Conservation (phyloP, 2,113 vertebrate species). For the Neoarius graeffei region DNA sequence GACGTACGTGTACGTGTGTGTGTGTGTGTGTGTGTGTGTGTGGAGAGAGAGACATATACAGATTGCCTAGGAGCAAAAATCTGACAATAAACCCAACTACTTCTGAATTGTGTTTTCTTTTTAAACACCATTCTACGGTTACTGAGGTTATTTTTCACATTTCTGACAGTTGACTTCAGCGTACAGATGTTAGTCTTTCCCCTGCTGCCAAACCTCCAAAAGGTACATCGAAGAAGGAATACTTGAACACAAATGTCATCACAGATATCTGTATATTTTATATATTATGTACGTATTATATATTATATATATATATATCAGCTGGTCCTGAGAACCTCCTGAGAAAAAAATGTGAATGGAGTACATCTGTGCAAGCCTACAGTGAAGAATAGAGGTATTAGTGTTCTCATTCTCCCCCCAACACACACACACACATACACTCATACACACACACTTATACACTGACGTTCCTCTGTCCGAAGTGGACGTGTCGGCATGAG, state of each 20-base stretch:
- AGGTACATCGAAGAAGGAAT: background rate
- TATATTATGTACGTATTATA: no score
- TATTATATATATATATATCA: no score
- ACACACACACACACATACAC: background rate
- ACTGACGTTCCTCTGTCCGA: conserved; percentile 37
- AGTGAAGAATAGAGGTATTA: conserved; percentile 1
- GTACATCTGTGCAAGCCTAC: background rate
- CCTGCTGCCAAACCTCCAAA: background rate
- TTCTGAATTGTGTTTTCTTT: conserved; percentile 6
- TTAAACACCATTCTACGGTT: conserved; percentile 4
- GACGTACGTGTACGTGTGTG: conserved; percentile 26
- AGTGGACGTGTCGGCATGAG: conserved; percentile 47
- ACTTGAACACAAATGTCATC: background rate
- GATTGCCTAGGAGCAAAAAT: background rate
- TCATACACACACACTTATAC: background rate
- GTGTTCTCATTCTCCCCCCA: background rate
- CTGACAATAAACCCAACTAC: background rate
- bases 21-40: conserved; percentile 51
- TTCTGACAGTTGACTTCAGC: background rate
- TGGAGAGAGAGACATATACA: conserved; percentile 42
- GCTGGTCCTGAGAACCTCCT: background rate
- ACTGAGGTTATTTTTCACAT: conserved; percentile 24
- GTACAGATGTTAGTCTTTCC: background rate
- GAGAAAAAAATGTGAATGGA: background rate
- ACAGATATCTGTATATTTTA: no score